Percentiles rank a stretch among this genome's conserved stretches.
phyloP scores from a whole-genome alignment of 2,113 vertebrate species.

The Pachycephala philippinensis region DNA sequence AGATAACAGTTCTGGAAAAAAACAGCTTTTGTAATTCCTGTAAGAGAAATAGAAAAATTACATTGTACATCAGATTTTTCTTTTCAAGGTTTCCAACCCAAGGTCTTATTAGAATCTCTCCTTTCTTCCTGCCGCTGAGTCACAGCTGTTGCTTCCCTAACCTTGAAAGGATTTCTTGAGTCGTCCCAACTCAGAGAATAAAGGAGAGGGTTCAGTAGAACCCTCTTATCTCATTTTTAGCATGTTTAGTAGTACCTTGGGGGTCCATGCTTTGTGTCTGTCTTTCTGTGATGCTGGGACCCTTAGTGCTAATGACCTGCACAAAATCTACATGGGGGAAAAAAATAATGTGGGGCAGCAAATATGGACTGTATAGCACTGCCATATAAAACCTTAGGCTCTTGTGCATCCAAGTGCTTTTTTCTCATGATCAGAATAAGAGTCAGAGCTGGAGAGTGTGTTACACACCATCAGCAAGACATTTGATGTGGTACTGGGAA shows the following conservation, averaged over 20 bases:
- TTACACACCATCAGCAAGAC: not conserved
- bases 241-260: not conserved
- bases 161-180: not conserved
- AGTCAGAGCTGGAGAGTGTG: not conserved
- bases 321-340: not conserved
- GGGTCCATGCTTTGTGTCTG: not conserved
- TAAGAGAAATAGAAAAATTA: not conserved
- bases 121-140: not conserved
- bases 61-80: not conserved
- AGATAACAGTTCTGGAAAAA: not conserved
- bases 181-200: not conserved
- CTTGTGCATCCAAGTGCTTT: not conserved
- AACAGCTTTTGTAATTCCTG: constrained; percentile 10
- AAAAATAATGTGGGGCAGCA: not conserved
- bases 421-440: not conserved
- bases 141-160: not conserved
- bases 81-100: not conserved
- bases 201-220: not conserved
- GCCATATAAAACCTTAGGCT: not conserved
- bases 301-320: not conserved
- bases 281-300: not conserved
- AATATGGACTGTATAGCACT: not conserved
- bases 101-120: not conserved
- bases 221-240: not conserved
- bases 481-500: not conserved